Conservation (phyloP, 1,140 invertebrate genomes). For the Adelges cooleyi region DNA sequence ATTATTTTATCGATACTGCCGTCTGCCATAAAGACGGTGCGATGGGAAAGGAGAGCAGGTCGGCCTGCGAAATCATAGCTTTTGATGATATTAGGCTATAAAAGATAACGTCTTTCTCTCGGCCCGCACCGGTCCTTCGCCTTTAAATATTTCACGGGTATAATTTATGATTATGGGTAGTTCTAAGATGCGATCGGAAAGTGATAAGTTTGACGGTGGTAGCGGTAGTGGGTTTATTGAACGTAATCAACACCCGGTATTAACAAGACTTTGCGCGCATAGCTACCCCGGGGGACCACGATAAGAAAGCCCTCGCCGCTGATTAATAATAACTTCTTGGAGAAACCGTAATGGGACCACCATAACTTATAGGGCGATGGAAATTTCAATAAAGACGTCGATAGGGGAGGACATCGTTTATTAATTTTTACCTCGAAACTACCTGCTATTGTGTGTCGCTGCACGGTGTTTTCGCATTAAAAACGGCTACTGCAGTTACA, state of each 20-base stretch:
- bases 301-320: slow-evolving; percentile 25
- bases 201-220: slow-evolving; percentile 7
- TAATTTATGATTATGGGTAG: slow-evolving; percentile 11
- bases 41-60: not conserved
- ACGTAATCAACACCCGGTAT: slow-evolving; percentile 27
- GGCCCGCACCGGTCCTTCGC: not conserved
- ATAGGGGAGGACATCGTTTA: not conserved
- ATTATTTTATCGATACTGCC: not conserved
- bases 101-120: slow-evolving; percentile 11
- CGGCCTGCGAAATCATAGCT: not conserved
- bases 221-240: not conserved
- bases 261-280: slow-evolving; percentile 12
- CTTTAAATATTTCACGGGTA: slow-evolving; percentile 14
- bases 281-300: slow-evolving; percentile 15
- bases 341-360: not conserved
- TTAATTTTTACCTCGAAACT: too few species aligned
- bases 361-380: slow-evolving; percentile 1
- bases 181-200: slow-evolving; percentile 24
- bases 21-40: not conserved
- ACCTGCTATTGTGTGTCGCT: too few species aligned
- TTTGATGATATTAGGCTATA: slow-evolving; percentile 6
- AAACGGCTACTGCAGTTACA: too few species aligned
- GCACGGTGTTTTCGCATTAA: too few species aligned
- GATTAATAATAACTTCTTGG: slow-evolving; percentile 22
- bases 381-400: slow-evolving; percentile 28